Percentiles rank a stretch among this genome's conserved stretches.
phyloP scores from a whole-genome alignment of 2,797 vertebrate species.

The Vireo griseus region DNA sequence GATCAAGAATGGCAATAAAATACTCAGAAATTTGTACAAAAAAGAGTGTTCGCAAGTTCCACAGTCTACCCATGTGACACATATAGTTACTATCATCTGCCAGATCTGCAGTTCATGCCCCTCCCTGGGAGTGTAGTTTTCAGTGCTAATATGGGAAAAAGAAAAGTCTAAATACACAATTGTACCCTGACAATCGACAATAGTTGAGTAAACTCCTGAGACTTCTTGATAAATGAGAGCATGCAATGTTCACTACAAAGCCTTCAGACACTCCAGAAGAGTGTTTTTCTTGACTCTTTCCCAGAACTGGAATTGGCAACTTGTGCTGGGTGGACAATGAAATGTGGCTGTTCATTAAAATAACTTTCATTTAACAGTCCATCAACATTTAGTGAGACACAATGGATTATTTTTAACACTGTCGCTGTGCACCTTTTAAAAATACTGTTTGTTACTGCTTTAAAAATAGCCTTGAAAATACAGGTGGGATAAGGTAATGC shows the following conservation, averaged over 20 bases:
- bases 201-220: slow-evolving; percentile 28
- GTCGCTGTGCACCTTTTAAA: neutral
- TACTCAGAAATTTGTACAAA: slow-evolving; percentile 43
- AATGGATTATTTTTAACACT: slow-evolving; percentile 72
- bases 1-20: slow-evolving; percentile 57
- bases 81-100: slow-evolving; percentile 31
- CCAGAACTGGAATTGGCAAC: slow-evolving; percentile 69
- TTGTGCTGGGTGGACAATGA: slow-evolving; percentile 64
- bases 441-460: neutral
- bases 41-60: slow-evolving; percentile 41
- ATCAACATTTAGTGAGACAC: slow-evolving; percentile 56
- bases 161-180: slow-evolving; percentile 54
- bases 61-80: slow-evolving; percentile 41
- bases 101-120: slow-evolving; percentile 42
- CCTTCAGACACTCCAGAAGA: slow-evolving; percentile 35
- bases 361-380: slow-evolving; percentile 61
- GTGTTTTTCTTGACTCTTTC: slow-evolving; percentile 72
- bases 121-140: slow-evolving; percentile 62
- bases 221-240: slow-evolving; percentile 59
- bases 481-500: neutral
- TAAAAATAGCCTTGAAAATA: neutral
- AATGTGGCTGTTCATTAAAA: slow-evolving; percentile 62
- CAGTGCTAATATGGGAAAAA: slow-evolving; percentile 57
- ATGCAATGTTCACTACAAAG: slow-evolving; percentile 1
- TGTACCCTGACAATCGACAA: slow-evolving; percentile 50